Evolutionary conservation across 2,797 vertebrate species (phyloP).

Genomic region (Muscicapa comitata): DNA sequence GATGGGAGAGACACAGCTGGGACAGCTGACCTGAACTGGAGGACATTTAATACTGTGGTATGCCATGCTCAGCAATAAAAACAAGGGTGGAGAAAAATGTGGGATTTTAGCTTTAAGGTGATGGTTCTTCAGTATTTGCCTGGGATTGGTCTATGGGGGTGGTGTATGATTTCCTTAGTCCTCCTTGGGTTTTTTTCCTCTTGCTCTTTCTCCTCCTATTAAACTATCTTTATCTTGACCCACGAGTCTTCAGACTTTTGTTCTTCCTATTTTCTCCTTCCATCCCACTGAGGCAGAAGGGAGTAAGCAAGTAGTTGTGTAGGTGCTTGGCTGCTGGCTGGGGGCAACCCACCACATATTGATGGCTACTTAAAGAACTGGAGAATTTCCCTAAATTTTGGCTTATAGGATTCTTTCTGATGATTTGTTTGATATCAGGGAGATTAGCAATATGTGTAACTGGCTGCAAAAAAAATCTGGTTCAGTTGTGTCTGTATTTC

Average conservation of each 20-base stretch:
- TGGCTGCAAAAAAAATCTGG: not conserved
- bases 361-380: not conserved
- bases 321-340: not conserved
- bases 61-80: not conserved
- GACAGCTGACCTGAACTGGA: not conserved
- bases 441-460: not conserved
- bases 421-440: not conserved
- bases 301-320: not conserved
- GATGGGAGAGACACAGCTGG: not conserved
- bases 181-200: rapidly evolving
- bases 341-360: not conserved
- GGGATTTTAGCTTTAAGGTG: not conserved
- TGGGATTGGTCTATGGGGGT: not conserved
- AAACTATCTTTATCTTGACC: not conserved
- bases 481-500: not conserved
- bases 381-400: not conserved
- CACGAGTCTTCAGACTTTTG: not conserved
- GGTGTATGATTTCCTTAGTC: not conserved
- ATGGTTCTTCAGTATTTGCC: not conserved
- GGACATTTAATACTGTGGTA: not conserved
- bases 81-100: not conserved
- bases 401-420: not conserved
- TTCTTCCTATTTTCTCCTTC: not conserved
- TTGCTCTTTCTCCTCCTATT: not conserved
- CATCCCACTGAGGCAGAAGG: not conserved